Conservation (phyloP, 2,888 invertebrate genomes). For the Heteropelma amictum region DNA sequence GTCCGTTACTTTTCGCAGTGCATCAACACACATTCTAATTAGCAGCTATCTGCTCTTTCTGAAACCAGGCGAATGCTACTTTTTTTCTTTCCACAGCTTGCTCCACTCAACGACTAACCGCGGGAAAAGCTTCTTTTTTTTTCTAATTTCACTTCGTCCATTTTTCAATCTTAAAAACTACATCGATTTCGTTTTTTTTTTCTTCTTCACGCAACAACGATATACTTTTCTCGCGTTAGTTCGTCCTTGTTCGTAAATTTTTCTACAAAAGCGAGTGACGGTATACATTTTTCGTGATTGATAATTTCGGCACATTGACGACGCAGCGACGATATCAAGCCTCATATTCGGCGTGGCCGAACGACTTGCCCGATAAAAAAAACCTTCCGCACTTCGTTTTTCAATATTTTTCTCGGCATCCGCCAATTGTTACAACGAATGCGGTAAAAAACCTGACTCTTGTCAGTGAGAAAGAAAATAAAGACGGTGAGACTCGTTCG, state of each 20-base stretch:
- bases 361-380: slow-evolving; percentile 24
- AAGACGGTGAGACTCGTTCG: no score
- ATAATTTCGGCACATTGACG: slow-evolving; percentile 42
- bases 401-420: not conserved
- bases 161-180: slow-evolving; percentile 41
- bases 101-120: slow-evolving; percentile 29
- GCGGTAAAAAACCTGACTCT: no score
- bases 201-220: slow-evolving; percentile 46
- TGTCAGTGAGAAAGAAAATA: no score
- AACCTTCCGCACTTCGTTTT: slow-evolving; percentile 11
- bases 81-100: not conserved
- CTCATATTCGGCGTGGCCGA: slow-evolving; percentile 30
- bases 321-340: slow-evolving; percentile 42
- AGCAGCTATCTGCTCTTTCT: slow-evolving; percentile 31
- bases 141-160: no score
- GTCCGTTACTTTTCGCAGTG: slow-evolving; percentile 16
- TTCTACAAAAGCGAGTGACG: slow-evolving; percentile 55
- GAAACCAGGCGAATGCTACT: slow-evolving; percentile 40
- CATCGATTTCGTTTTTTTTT: not conserved
- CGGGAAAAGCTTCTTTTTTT: slow-evolving; percentile 1
- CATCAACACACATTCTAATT: slow-evolving; percentile 31
- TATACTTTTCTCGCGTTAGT: slow-evolving; percentile 12
- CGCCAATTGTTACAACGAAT: no score
- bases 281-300: slow-evolving; percentile 19
- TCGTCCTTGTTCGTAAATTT: slow-evolving; percentile 14